Evolutionary conservation across 2,797 vertebrate genomes (phyloP).

Genomic region (Zalophus californianus): DNA sequence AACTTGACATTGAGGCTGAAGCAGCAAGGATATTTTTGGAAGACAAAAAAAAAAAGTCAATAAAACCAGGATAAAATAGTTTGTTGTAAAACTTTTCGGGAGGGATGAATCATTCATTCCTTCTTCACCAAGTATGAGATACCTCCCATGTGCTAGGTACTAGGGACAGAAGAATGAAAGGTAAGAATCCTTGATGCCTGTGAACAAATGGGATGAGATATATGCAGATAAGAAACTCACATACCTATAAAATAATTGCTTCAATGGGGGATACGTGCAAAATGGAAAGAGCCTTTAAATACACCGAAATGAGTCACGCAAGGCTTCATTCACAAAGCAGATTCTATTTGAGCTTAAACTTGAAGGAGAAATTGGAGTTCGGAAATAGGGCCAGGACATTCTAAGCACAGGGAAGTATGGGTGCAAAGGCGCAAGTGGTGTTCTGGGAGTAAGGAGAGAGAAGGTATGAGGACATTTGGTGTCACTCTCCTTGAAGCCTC

Average conservation of each 20-base stretch:
- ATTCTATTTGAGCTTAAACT: constrained; percentile 38
- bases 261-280: background rate
- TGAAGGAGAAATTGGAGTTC: constrained; percentile 48
- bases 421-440: background rate
- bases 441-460: constrained; percentile 19
- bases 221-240: constrained; percentile 42
- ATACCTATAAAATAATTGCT: constrained; percentile 19
- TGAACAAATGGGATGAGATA: constrained; percentile 8
- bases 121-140: constrained; percentile 35
- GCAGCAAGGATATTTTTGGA: constrained; percentile 15
- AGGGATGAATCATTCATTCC: background rate
- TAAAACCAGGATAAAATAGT: constrained; percentile 22
- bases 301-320: background rate
- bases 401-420: background rate
- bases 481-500: background rate
- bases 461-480: background rate
- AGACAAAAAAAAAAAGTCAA: constrained; percentile 56
- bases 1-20: constrained; percentile 19
- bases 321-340: constrained; percentile 34
- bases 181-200: constrained; percentile 24
- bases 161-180: background rate
- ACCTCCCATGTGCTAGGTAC: background rate
- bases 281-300: constrained; percentile 42
- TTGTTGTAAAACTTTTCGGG: constrained; percentile 27
- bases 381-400: background rate